Conservation (phyloP, 2,113 vertebrate genomes). For the Ptilonorhynchus violaceus region DNA sequence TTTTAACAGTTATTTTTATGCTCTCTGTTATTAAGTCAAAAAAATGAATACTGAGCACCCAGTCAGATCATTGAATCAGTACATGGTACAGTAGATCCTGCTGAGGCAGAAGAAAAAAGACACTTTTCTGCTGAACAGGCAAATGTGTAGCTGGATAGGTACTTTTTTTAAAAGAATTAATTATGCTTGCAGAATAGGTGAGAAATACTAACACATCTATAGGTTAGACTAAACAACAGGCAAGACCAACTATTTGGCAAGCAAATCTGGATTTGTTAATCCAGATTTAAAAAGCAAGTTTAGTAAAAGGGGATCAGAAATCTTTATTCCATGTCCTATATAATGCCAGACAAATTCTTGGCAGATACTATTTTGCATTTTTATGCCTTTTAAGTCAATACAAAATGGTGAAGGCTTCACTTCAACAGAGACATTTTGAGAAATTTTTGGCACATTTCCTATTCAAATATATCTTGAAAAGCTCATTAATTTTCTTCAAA, state of each 20-base stretch:
- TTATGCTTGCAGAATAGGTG: neutral
- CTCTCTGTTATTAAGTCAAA: neutral
- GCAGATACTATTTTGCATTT: neutral
- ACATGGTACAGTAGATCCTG: neutral
- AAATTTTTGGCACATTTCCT: neutral
- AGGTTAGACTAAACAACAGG: neutral
- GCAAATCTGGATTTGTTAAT: neutral
- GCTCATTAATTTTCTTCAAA: neutral
- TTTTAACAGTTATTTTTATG: slow-evolving; percentile 31
- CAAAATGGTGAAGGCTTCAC: neutral
- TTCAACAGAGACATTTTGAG: neutral
- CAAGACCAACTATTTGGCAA: neutral
- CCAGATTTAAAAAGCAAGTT: neutral
- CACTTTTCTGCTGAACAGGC: neutral
- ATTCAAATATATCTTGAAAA: neutral
- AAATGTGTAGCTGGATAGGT: neutral
- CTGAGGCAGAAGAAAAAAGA: neutral
- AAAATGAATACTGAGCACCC: neutral
- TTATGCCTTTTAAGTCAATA: neutral
- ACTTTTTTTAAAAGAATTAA: neutral
- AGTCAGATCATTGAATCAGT: slow-evolving; percentile 21
- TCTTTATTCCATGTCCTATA: neutral
- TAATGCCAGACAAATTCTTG: neutral
- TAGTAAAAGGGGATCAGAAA: neutral
- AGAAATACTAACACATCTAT: neutral